Evolutionary conservation across 2,113 vertebrate genomes (phyloP).

Genomic region (Psettodes erumei): DNA sequence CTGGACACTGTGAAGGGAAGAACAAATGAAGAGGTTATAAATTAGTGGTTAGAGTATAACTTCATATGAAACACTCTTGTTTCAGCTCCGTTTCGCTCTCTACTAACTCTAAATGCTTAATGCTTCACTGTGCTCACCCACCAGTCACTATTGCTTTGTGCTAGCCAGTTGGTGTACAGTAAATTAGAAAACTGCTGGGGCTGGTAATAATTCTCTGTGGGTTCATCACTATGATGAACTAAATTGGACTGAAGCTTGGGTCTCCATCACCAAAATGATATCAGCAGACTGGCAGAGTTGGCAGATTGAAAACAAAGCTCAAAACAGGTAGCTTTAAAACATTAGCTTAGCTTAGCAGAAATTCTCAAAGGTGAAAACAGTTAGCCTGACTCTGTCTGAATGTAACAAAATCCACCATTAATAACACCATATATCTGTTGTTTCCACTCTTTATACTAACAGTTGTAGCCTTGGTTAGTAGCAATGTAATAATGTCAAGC

Average conservation of each 20-base stretch:
- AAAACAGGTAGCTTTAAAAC: too few species aligned
- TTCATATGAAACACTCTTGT: background rate
- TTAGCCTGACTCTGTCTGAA: background rate
- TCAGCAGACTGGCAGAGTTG: too few species aligned
- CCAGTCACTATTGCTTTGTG: background rate
- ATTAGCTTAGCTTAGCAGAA: background rate
- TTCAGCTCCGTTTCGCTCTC: background rate
- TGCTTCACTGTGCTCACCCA: background rate
- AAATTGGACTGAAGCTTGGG: too few species aligned
- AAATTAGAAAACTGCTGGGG: background rate
- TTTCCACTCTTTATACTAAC: too few species aligned
- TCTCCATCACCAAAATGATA: too few species aligned
- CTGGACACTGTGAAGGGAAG: slow-evolving; percentile 86
- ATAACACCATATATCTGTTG: too few species aligned
- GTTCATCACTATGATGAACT: too few species aligned
- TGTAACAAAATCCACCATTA: too few species aligned
- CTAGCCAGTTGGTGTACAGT: background rate
- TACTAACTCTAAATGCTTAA: background rate
- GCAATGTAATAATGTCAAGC: background rate
- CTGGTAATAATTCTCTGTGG: background rate
- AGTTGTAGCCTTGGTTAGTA: too few species aligned
- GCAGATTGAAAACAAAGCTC: too few species aligned
- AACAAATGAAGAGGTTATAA: slow-evolving; percentile 35
- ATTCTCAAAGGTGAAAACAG: background rate
- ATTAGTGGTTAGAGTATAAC: background rate